phyloP scores from a whole-genome alignment of 2,888 invertebrate genomes.

The Baronia brevicornis region DNA sequence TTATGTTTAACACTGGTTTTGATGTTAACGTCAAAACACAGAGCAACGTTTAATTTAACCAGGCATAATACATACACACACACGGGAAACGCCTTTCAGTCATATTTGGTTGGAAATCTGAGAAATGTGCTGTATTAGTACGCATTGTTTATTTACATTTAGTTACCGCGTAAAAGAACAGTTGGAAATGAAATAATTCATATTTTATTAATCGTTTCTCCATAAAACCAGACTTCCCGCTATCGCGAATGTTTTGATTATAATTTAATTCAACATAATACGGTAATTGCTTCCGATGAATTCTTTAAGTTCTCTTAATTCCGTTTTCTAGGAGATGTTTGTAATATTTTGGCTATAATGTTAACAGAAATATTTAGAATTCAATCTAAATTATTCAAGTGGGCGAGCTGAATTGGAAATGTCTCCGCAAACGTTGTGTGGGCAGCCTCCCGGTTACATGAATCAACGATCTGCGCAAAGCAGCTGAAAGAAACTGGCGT shows the following conservation, averaged over 20 bases:
- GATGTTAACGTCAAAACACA: too few relatives aligned
- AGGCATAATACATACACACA: too few relatives aligned
- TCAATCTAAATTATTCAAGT: too few relatives aligned
- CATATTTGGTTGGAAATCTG: constrained; percentile 3
- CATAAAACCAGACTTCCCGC: constrained; percentile 9
- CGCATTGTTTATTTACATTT: constrained; percentile 9
- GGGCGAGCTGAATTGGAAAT: too few relatives aligned
- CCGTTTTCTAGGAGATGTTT: constrained; percentile 4
- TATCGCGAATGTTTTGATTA: not conserved
- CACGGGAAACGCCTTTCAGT: not conserved
- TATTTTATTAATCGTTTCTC: constrained; percentile 5
- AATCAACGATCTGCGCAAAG: too few relatives aligned
- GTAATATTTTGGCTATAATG: too few relatives aligned
- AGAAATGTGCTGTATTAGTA: constrained; percentile 7
- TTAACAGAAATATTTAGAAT: too few relatives aligned
- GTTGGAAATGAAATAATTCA: constrained; percentile 12
- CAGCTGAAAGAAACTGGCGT: too few relatives aligned
- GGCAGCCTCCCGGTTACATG: too few relatives aligned
- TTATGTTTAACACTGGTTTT: too few relatives aligned
- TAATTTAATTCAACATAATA: not conserved
- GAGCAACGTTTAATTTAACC: too few relatives aligned
- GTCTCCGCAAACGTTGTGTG: too few relatives aligned
- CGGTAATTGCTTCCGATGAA: constrained; percentile 1
- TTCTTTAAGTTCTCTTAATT: not conserved
- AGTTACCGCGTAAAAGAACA: constrained; percentile 11